These are phyloP conservation scores for Atherinosoma microstoma DNA, from an alignment of 2,797 vertebrate species.

Conservation along the genomic window DNA sequence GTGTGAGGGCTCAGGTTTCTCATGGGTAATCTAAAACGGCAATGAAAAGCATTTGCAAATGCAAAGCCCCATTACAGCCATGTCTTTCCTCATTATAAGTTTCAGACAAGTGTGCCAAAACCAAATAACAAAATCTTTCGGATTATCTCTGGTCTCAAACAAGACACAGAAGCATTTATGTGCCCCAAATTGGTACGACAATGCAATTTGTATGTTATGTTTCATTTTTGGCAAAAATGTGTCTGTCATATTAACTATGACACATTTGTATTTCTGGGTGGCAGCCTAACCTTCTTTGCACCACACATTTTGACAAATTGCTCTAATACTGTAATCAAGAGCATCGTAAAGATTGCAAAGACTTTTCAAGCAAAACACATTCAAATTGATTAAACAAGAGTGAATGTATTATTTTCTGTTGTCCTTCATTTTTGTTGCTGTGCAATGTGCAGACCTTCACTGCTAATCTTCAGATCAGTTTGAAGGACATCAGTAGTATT, in stretches of 20 bases:
- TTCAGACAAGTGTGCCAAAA: background rate
- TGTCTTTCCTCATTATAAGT: background rate
- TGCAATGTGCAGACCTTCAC: background rate
- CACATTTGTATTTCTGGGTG: too few species aligned
- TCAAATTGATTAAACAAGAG: background rate
- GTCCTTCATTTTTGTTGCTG: background rate
- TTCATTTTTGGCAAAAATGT: background rate
- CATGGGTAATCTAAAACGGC: background rate
- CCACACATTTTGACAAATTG: background rate
- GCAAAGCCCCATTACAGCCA: background rate
- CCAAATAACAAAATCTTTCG: background rate
- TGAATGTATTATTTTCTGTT: background rate
- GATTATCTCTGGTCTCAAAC: conserved; percentile 3
- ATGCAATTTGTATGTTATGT: background rate
- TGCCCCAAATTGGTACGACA: background rate
- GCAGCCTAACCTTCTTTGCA: background rate
- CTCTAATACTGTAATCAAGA: background rate
- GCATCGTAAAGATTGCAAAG: background rate
- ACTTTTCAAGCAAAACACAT: too few species aligned
- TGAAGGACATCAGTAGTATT: background rate
- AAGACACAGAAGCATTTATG: background rate
- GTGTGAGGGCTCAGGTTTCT: conserved; percentile 1
- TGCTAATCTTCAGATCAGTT: background rate
- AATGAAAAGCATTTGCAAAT: conserved; percentile 9
- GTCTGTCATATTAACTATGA: too few species aligned